Evolutionary conservation across 2,888 invertebrate species (phyloP).

Genomic region (Hybos culiciformis): DNA sequence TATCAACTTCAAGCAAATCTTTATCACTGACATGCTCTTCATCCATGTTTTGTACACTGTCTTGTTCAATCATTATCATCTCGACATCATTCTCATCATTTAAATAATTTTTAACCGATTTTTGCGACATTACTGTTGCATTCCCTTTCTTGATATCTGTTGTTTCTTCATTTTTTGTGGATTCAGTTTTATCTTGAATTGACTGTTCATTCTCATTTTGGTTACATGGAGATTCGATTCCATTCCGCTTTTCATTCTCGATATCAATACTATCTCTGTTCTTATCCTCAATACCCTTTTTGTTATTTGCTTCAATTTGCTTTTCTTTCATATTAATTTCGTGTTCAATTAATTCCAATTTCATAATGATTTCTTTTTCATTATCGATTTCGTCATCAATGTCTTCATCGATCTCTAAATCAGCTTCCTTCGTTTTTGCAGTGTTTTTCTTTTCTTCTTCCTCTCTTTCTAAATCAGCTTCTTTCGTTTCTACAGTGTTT

Average conservation of each 20-base stretch:
- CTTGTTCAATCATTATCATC: no score
- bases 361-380: not conserved
- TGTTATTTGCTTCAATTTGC: not conserved
- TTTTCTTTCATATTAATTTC: conserved; percentile 1
- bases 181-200: not conserved
- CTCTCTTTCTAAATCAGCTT: not conserved
- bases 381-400: not conserved
- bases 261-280: not conserved
- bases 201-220: conserved; percentile 3
- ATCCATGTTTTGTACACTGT: no score
- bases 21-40: no score
- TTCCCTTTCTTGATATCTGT: not conserved
- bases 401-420: no score
- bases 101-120: not conserved
- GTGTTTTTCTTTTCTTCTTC: conserved; percentile 1
- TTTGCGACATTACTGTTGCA: not conserved
- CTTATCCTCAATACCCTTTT: not conserved
- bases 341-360: not conserved
- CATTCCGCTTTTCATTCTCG: not conserved
- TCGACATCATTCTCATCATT: not conserved
- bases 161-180: not conserved
- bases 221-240: not conserved
- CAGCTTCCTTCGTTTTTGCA: conserved; percentile 3
- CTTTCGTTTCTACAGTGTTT: conserved; percentile 2
- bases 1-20: no score